Base-by-base conservation (phyloP, 2,888 invertebrate species). In the Phasia obesa region DNA sequence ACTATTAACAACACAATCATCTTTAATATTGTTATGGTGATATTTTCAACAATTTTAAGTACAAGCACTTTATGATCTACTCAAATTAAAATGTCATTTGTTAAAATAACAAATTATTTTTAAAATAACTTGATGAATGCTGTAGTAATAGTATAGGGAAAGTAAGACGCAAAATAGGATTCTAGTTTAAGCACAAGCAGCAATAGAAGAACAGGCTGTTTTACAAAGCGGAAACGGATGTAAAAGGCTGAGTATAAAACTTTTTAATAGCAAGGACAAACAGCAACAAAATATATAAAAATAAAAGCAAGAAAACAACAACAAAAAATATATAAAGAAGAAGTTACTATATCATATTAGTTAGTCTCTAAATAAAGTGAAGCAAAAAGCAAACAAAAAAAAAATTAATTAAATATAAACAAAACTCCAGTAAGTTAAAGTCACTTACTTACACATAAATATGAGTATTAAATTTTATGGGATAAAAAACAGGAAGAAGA, bases 311-410 rank as follows among this genome's bases (percentile, higher is more conserved):
- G 35, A 51, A 60, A 17, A 42, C 62, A 19, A 15, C 53, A 84
- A 76, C 80, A 80, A 31, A 53, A 64, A 62, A 47, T n/a, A 69
- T 81, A 84, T 83, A 86, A 86, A 47, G 69, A 84, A 83, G 86
- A 84, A 86, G 86, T 88, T 88, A 87, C 87, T 88, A 89, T 89
- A 89, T 89, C 89, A 88, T 86, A 88, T 88, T 89, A 89, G 89
- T 87, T 89, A 88, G 89, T 86, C 86, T 84, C 69, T 71, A 80
- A 84, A 84, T 62, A 19, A 75, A 59, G 25, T 44, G 73, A 53
- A 59, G 60, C 23, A 76, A 57, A 15, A 65, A 47, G 38, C 19
- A 7, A 42, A 67, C 19, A 51, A 44, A 51, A 38, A 35, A 21
- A 44, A 70, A 62, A 23, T 23, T 0, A 44, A 57, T 47, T 11